Percentiles rank a stretch among this genome's conserved stretches.
Evolutionary conservation across 2,797 vertebrate genomes (phyloP).

Genomic region (Aphelocoma californica): DNA sequence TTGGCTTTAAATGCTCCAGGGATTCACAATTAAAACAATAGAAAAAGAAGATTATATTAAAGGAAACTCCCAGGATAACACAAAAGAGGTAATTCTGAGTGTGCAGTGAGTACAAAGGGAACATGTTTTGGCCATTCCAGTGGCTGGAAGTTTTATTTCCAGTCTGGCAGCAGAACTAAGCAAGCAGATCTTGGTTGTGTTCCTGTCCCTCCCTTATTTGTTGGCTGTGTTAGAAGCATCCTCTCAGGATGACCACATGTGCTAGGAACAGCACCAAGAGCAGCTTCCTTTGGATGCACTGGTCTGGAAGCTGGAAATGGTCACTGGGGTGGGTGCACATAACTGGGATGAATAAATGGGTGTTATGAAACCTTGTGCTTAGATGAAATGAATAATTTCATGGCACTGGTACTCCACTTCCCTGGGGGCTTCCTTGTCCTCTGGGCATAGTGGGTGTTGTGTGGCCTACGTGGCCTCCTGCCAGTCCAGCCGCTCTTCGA

Average conservation of each 20-base stretch:
- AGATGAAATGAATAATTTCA: not conserved
- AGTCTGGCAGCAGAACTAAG: slow-evolving; percentile 21
- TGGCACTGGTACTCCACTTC: not conserved
- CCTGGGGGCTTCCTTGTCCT: not conserved
- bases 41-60: not conserved
- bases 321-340: not conserved
- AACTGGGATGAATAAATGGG: not conserved
- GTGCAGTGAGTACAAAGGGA: not conserved
- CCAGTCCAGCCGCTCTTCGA: not conserved
- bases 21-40: not conserved
- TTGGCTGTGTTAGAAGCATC: not conserved
- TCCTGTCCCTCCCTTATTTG: not conserved
- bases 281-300: not conserved
- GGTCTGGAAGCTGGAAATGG: not conserved
- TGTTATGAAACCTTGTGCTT: not conserved
- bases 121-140: not conserved
- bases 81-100: not conserved
- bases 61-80: not conserved
- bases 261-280: not conserved
- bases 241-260: not conserved
- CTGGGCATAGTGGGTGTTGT: fast-evolving
- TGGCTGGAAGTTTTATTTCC: not conserved
- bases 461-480: not conserved
- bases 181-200: not conserved
- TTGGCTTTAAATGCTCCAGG: not conserved